These are phyloP conservation scores for Botia kubotai DNA, from an alignment of 2,797 vertebrate species.

Conservation along the genomic window DNA sequence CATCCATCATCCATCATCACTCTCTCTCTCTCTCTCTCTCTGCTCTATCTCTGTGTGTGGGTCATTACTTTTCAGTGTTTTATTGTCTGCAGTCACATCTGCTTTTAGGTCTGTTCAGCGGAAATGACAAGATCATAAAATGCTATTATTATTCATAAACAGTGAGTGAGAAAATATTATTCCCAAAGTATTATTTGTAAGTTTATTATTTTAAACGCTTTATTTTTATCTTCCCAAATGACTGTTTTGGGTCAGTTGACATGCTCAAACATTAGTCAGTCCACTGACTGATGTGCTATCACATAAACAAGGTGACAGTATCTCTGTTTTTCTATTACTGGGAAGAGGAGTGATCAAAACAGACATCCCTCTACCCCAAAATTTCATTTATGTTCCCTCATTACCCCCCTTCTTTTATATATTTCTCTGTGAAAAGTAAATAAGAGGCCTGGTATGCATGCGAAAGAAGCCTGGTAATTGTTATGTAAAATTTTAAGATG, in stretches of 20 bases:
- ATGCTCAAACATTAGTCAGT: conserved; percentile 3
- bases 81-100: not conserved
- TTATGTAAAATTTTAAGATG: conserved; percentile 76
- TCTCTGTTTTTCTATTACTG: not conserved
- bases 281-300: not conserved
- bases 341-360: conserved; percentile 13
- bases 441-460: conserved; percentile 66
- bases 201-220: too few relatives aligned
- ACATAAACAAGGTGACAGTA: conserved; percentile 10
- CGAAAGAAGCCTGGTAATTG: conserved; percentile 69
- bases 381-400: conserved; percentile 15
- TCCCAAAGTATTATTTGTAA: not conserved
- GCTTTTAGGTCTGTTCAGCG: not conserved
- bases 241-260: not conserved
- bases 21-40: not conserved
- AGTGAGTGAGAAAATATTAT: not conserved
- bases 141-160: conserved; percentile 1
- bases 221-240: not conserved
- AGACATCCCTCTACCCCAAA: conserved; percentile 10
- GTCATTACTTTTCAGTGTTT: not conserved
- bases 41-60: not conserved
- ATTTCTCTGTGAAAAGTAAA: conserved; percentile 61
- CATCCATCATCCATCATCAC: not conserved
- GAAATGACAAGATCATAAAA: conserved; percentile 13
- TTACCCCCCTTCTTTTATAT: conserved; percentile 17